Conservation (phyloP, 1,140 invertebrate species). For the Trichonephila inaurata region DNA sequence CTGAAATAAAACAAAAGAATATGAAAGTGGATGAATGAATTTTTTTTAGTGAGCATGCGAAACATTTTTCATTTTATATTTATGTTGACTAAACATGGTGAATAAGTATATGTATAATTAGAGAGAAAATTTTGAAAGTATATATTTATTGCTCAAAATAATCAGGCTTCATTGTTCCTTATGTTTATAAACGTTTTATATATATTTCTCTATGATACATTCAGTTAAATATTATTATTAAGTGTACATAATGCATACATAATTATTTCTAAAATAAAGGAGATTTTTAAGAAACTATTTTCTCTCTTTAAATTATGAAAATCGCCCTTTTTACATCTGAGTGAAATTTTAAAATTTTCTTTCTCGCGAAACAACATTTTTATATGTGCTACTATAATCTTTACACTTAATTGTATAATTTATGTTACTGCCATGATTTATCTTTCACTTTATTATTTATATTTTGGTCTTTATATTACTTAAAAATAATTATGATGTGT, state of each 20-base stretch:
- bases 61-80: too few species aligned
- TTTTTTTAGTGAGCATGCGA: neutral
- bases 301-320: too few species aligned
- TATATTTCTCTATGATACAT: neutral
- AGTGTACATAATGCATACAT: neutral
- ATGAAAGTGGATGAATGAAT: neutral
- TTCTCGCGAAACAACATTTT: too few species aligned
- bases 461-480: too few species aligned
- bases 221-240: neutral
- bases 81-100: too few species aligned
- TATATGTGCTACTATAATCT: too few species aligned
- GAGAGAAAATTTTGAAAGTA: neutral
- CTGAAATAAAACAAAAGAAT: slow-evolving; percentile 12
- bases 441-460: too few species aligned
- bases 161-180: neutral
- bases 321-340: too few species aligned
- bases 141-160: neutral
- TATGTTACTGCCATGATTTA: too few species aligned
- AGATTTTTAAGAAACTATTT: neutral
- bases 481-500: too few species aligned
- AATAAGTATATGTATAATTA: neutral
- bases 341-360: too few species aligned
- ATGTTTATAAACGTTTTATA: neutral
- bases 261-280: neutral
- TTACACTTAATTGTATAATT: too few species aligned